Percentiles rank a stretch among this genome's conserved stretches.
These are phyloP conservation scores for Eupleurogrammus muticus DNA, from an alignment of 2,797 vertebrate genomes.

Conservation along the genomic window DNA sequence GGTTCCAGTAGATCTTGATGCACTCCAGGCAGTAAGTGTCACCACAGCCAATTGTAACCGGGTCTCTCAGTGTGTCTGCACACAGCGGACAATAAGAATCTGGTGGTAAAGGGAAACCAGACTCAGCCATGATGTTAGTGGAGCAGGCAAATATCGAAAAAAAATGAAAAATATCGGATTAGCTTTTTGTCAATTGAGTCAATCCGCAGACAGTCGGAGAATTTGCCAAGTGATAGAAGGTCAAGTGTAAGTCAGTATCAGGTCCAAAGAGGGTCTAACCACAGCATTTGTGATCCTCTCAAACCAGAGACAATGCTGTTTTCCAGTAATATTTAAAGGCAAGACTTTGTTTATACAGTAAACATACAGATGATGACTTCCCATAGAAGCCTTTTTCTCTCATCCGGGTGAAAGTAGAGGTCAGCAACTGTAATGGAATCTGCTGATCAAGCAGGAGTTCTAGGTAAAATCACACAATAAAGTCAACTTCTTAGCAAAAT, in stretches of 20 bases:
- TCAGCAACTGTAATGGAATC: constrained; percentile 31
- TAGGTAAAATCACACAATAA: constrained; percentile 20
- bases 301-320: constrained; percentile 29
- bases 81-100: constrained; percentile 86
- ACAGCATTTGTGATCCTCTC: neutral
- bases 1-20: constrained; percentile 89
- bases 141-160: neutral
- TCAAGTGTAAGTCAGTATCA: neutral
- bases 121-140: constrained; percentile 70
- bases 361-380: constrained; percentile 58
- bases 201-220: neutral
- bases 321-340: constrained; percentile 60
- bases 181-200: neutral
- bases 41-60: constrained; percentile 87
- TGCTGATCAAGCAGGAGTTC: constrained; percentile 44
- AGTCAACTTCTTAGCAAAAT: constrained; percentile 39
- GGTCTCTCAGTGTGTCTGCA: constrained; percentile 76
- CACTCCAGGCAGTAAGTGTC: constrained; percentile 89
- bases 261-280: constrained; percentile 6
- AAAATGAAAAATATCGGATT: neutral
- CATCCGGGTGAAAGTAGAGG: constrained; percentile 40
- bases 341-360: constrained; percentile 65
- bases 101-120: constrained; percentile 70
- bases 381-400: constrained; percentile 37
- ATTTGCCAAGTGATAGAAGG: neutral